phyloP scores from a whole-genome alignment of 2,797 vertebrate species.

The Vespertilio murinus region DNA sequence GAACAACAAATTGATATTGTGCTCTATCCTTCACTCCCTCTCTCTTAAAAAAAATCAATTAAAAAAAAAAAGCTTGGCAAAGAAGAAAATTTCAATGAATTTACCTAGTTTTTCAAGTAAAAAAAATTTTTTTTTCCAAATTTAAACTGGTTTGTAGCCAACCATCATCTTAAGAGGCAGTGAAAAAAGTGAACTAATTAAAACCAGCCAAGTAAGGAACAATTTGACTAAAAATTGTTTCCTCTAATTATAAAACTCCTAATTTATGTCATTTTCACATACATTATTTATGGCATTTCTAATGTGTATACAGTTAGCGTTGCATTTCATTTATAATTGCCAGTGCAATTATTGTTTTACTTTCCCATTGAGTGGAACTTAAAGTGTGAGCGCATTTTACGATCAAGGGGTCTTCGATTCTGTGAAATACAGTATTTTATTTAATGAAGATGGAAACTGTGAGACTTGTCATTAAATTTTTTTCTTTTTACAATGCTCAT shows the following conservation, averaged over 20 bases:
- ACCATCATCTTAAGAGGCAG: not conserved
- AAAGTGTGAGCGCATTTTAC: not conserved
- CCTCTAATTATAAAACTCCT: not conserved
- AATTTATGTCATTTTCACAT: not conserved
- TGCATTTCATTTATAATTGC: not conserved
- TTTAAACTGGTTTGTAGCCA: slow-evolving; percentile 12
- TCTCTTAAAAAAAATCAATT: not conserved
- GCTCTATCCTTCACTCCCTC: not conserved
- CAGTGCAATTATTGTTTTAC: not conserved
- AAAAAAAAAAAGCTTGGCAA: not conserved
- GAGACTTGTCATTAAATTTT: slow-evolving; percentile 7
- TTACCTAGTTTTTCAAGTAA: not conserved
- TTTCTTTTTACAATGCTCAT: slow-evolving; percentile 34
- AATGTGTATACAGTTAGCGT: not conserved
- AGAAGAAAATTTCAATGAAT: not conserved
- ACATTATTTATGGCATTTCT: slow-evolving; percentile 12
- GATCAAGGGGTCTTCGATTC: not conserved
- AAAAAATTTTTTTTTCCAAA: not conserved
- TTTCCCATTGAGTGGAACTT: not conserved
- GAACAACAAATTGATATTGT: not conserved
- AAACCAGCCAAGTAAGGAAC: slow-evolving; percentile 43
- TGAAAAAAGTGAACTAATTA: not conserved
- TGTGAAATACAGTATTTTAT: slow-evolving; percentile 8
- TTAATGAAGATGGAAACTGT: slow-evolving; percentile 20
- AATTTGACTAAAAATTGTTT: not conserved